Evolutionary conservation across 2,888 invertebrate species (phyloP).

Genomic region (Macroteleia sp.): DNA sequence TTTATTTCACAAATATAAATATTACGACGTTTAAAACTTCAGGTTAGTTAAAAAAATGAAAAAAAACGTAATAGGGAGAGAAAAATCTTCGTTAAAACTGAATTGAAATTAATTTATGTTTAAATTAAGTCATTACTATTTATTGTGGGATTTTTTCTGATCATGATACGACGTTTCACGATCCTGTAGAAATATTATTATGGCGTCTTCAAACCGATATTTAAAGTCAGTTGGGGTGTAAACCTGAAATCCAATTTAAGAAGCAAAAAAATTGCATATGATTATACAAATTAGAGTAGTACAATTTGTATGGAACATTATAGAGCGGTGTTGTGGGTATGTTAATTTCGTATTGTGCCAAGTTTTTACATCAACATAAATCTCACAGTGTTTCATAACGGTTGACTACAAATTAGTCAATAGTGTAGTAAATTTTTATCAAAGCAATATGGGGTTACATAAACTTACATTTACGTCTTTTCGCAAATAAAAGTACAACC

Average conservation of each 20-base stretch:
- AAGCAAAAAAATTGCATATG: conserved; percentile 23
- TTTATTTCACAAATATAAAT: no score
- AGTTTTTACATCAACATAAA: no score
- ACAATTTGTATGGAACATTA: conserved; percentile 7
- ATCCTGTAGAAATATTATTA: not conserved
- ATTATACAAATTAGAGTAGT: conserved; percentile 46
- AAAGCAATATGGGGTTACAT: not conserved
- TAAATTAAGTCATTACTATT: not conserved
- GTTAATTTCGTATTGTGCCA: no score
- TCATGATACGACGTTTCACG: no score
- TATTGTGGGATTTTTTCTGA: conserved; percentile 20
- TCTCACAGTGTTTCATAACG: no score
- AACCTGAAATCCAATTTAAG: conserved; percentile 26
- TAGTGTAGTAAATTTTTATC: conserved; percentile 9
- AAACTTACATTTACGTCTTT: not conserved
- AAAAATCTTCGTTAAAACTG: no score
- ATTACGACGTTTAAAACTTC: no score
- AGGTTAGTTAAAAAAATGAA: no score
- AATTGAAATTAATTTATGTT: conserved; percentile 4
- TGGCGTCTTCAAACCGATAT: conserved; percentile 4
- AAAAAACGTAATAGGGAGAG: no score
- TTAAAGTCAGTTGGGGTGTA: conserved; percentile 15
- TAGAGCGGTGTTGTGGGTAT: no score
- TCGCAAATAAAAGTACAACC: not conserved
- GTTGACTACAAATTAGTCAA: conserved; percentile 24